Evolutionary conservation across 1,140 invertebrate genomes (phyloP).

Genomic region (Heliconius nattereri): DNA sequence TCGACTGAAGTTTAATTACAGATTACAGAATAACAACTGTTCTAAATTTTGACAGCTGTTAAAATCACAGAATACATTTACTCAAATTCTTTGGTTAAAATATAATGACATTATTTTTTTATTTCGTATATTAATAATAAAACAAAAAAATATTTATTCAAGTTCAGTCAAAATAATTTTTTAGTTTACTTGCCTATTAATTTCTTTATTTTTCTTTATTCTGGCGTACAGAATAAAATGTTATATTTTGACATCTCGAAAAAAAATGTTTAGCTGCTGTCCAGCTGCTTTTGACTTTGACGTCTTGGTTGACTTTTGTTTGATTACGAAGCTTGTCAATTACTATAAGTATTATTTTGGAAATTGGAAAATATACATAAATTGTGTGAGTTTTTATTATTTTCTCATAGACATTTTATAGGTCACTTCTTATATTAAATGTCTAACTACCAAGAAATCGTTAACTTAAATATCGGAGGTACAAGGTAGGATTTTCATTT

Average conservation of each 20-base stretch:
- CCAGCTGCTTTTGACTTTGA: constrained; percentile 17
- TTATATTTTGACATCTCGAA: not conserved
- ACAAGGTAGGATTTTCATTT: constrained; percentile 56
- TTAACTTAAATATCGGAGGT: constrained; percentile 73
- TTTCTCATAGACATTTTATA: not conserved
- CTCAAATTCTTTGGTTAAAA: too few relatives aligned
- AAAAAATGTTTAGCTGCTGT: not conserved
- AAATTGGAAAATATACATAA: constrained; percentile 20
- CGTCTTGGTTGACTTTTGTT: constrained; percentile 17
- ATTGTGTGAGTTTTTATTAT: constrained; percentile 2
- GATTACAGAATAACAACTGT: not conserved
- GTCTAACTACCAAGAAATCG: constrained; percentile 78
- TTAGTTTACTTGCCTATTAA: too few relatives aligned
- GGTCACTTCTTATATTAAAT: constrained; percentile 42
- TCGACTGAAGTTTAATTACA: not conserved
- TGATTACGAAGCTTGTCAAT: constrained; percentile 21
- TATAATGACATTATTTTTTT: too few relatives aligned
- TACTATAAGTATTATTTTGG: constrained; percentile 19
- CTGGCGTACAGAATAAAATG: too few relatives aligned
- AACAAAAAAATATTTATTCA: not conserved
- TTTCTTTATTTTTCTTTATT: too few relatives aligned
- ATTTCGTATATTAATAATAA: too few relatives aligned
- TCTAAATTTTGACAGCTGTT: not conserved
- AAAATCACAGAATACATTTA: too few relatives aligned
- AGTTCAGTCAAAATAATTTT: not conserved